Evolutionary conservation across 2,797 vertebrate species (phyloP).

Genomic region (Sphaeramia orbicularis): DNA sequence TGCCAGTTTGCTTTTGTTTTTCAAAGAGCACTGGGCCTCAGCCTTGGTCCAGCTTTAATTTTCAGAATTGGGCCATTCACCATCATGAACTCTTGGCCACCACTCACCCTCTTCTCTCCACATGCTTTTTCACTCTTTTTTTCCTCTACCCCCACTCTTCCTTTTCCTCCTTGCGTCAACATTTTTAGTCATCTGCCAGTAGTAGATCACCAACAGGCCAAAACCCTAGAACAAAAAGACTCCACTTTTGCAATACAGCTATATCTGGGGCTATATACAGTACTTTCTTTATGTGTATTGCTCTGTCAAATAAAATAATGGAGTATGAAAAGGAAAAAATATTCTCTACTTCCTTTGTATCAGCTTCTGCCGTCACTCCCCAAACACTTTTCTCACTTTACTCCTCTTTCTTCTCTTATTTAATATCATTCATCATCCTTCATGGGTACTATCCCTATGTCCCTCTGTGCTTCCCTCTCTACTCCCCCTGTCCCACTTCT

Average conservation of each 20-base stretch:
- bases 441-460: neutral
- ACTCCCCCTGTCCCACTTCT: constrained; percentile 19
- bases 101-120: neutral
- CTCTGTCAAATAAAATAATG: neutral
- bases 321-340: neutral
- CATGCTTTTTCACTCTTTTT: neutral
- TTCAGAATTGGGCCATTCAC: constrained; percentile 63
- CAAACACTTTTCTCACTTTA: neutral
- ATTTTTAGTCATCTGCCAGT: constrained; percentile 9
- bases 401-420: neutral
- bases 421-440: constrained; percentile 1
- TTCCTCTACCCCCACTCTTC: constrained; percentile 19
- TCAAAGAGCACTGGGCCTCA: constrained; percentile 40
- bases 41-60: constrained; percentile 63
- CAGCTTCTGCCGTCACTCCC: neutral
- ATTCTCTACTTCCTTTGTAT: neutral
- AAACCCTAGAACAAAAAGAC: neutral
- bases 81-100: constrained; percentile 54
- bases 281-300: neutral
- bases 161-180: constrained; percentile 15
- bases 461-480: constrained; percentile 11
- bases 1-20: constrained; percentile 73
- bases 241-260: neutral
- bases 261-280: neutral
- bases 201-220: neutral